phyloP scores from a whole-genome alignment of 2,113 vertebrate species.

The Pterocles orientalis region DNA sequence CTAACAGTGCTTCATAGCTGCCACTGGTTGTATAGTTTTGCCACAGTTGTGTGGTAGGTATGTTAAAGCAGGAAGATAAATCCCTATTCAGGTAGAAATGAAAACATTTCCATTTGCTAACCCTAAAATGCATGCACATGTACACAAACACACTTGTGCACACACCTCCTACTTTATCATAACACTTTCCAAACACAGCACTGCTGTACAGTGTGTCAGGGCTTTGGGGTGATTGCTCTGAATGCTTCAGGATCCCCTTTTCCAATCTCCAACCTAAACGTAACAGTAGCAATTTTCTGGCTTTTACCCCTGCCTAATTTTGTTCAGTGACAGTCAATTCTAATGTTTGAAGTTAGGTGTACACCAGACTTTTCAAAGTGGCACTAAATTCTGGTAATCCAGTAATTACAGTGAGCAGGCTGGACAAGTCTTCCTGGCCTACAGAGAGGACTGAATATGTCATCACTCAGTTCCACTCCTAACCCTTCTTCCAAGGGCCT shows the following conservation, averaged over 20 bases:
- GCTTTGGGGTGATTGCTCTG: background rate
- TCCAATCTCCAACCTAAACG: background rate
- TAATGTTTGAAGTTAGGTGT: background rate
- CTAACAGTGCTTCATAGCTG: background rate
- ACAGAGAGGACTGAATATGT: background rate
- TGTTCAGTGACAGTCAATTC: background rate
- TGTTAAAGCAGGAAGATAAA: background rate
- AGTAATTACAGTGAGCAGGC: background rate
- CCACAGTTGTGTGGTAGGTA: background rate
- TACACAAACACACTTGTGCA: background rate
- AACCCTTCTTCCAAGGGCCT: background rate
- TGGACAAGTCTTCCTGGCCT: background rate
- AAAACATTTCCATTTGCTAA: background rate
- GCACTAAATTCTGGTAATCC: background rate
- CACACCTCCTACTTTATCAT: background rate
- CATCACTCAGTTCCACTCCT: background rate
- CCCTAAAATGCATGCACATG: background rate
- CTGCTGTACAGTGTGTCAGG: background rate
- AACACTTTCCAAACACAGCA: background rate
- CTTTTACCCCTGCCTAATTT: background rate
- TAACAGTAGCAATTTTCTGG: background rate
- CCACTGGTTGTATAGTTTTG: background rate
- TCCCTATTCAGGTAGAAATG: background rate
- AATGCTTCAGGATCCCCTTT: background rate
- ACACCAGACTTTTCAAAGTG: background rate